Base-by-base conservation (phyloP, 1,140 invertebrate species). In the Scaptodrosophila lebanonensis region DNA sequence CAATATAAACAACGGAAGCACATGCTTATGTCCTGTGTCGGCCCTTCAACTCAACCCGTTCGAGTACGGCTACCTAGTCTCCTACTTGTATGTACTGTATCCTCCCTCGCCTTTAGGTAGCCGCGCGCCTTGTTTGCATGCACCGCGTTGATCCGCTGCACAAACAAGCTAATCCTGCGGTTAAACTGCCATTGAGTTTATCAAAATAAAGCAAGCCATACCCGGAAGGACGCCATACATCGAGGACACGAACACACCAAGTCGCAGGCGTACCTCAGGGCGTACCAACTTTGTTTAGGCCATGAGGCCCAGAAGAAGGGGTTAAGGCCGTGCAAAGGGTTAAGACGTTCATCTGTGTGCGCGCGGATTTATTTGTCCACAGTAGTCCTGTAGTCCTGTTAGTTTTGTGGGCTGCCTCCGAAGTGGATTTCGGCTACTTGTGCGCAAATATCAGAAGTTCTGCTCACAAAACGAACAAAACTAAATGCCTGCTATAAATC, bases 161-260 rank as follows among this genome's bases (percentile, higher is more conserved):
- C 76, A 83, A 83, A 83, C 77, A 83, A 62, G 77, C 77, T 83
- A 83, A 83, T 83, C 79, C 77, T 83, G 77, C 71, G 77, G 77
- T 83, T 83, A 83, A 83, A 83, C 77, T 83, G 71, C 77, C 77
- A 83, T 83, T 83, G 77, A 83, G 77, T 82, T 36, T 44, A 82
- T 82, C 70, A 82, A 82, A 83, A 82, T 82, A 82, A 49, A 60
- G 53, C 61, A 50, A 36, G 33, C 35, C 6, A 12, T 77, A 79
- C 75, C 75, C 75, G 69, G 75, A 82, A 82, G 75, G 66, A 82
- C 17, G 2, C 4, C 35, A 2, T 6, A 38, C 59, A 18, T 76
- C 40, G 42, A 45, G 33, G 16, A 25, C 22, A 8, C 17, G 13
- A 35, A n/a, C n/a, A n/a, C n/a, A n/a, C 20, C 42, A 30, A n/a